Base-by-base conservation (phyloP, 1,140 invertebrate species). In the Wiebesia pumilae region DNA sequence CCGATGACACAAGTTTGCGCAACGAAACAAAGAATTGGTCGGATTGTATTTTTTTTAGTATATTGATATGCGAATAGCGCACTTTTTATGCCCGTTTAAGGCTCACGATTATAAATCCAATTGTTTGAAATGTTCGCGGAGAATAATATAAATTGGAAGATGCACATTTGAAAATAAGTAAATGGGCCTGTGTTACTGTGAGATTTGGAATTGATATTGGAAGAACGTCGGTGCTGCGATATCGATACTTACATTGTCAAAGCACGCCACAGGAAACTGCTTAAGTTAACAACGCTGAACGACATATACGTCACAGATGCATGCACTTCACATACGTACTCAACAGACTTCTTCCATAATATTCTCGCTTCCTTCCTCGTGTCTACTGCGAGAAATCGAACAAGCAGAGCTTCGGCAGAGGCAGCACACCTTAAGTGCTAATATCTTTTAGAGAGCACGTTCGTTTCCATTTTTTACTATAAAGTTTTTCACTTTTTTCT, bases 291-390 rank as follows among this genome's bases (percentile, higher is more conserved):
- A 27, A 62, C 58, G 14, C 27, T 62, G 21, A 40, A 78, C 54
- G 14, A 79, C 38, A 65, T 30, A 54, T 47, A 79, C 75, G 62
- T 65, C 43, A 30, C 51, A 33, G 58, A 24, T 85, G 84, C 84
- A 85, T 85, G 84, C 54, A 43, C 24, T 43, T 21, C 21, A 43
- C 24, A n/a, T 43, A 43, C 24, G 40, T n/a, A 43, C 27, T 43
- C 51, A 38, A 62, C 33, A 35, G 12, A 51, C 21, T n/a, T 79
- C 58, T 88, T 86, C 86, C 73, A 85, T 81, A 81, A 83, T 87
- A 85, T 84, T 84, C 84, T 88, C 81, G 80, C 87, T 88, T 80
- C 71, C 82, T 89, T 87, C 90, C 87, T 88, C 83, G 84, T 77
- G 77, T 27, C 4, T 77, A 83, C 30, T 43, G 54, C n/a, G 33